Evolutionary conservation across 1,140 invertebrate genomes (phyloP), one percentile per base, ranked within the genome.

Genomic region (Triops longicaudatus): DNA sequence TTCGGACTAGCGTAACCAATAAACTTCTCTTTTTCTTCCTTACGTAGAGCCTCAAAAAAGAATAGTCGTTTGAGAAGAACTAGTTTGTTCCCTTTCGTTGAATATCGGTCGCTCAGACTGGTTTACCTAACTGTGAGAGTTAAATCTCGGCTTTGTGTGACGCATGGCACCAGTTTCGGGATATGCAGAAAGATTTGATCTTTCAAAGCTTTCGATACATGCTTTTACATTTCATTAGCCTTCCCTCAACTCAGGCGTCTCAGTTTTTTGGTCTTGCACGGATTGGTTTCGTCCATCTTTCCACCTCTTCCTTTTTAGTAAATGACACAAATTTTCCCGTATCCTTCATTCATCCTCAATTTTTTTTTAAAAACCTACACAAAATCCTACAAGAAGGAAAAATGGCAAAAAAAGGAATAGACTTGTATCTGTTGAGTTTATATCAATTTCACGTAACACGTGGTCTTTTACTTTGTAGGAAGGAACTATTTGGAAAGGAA

Each of bases 1-100:
- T 63, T 63, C 50, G 50, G 50, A 63, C 2, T 63, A 63, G 50
- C 50, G 50, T 63, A 63, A 63, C 50, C 50, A 63, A 63, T 63
- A 63, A 63, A 63, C 14, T 63, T 63, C 14, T 63, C 50, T 63
- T 63, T 63, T 63, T 22, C 50, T 22, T 63, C 22, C 50, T 22
- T 63, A 37, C 31, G 31, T 37, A 37, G 31, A n/a, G 22, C 50
- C 50, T 63, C 14, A 63, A 50, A 50, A 63, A 63, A 22, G 5
- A 63, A 14, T 63, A 63, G 22, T 17, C 14, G 10, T 10, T 22
- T 63, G 50, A n/a, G 14, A 22, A 63, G n/a, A 63, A 63, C 22
- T 22, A 63, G 50, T 63, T 63, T 63, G 31, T 2, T 37, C 31
- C 31, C 31, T 63, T 63, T 63, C 14, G 14, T 63, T n/a, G 17